Conservation (phyloP, 2,888 invertebrate genomes). For the Eutolmus rufibarbis region DNA sequence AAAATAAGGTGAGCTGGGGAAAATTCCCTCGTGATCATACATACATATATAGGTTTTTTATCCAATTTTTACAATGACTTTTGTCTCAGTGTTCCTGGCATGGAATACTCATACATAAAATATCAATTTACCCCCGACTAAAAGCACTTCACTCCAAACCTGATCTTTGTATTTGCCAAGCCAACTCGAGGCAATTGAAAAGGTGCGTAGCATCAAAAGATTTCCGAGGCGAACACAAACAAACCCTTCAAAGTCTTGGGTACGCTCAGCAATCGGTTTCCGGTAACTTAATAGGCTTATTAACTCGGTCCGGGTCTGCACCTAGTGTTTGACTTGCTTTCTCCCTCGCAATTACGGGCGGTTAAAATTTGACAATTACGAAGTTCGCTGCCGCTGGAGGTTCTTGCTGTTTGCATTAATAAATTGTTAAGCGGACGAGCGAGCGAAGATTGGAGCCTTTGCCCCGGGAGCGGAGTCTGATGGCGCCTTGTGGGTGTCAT, state of each 20-base stretch:
- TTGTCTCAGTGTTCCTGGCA: too few species aligned
- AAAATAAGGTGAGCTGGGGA: too few species aligned
- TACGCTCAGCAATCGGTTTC: background rate
- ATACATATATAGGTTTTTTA: too few species aligned
- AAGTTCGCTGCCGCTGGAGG: background rate
- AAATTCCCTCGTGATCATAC: too few species aligned
- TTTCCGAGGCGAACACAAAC: background rate
- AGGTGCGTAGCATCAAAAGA: background rate
- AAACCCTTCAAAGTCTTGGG: background rate
- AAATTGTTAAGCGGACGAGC: background rate
- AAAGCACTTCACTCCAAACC: background rate
- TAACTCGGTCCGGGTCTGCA: background rate
- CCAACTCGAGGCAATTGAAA: background rate
- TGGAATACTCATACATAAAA: background rate
- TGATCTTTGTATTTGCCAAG: background rate
- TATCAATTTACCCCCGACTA: background rate
- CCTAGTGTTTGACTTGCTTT: background rate
- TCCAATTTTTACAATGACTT: too few species aligned
- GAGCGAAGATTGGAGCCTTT: background rate
- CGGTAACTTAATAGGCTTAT: background rate
- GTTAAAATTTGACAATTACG: slow-evolving; percentile 19
- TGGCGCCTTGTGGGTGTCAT: slow-evolving; percentile 35
- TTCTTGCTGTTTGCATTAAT: background rate
- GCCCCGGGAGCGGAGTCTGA: background rate
- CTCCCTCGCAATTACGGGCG: background rate